Percentiles rank a stretch among this genome's conserved stretches.
Evolutionary conservation across 2,888 invertebrate species (phyloP).

Genomic region (Leptopilina drosophilae): DNA sequence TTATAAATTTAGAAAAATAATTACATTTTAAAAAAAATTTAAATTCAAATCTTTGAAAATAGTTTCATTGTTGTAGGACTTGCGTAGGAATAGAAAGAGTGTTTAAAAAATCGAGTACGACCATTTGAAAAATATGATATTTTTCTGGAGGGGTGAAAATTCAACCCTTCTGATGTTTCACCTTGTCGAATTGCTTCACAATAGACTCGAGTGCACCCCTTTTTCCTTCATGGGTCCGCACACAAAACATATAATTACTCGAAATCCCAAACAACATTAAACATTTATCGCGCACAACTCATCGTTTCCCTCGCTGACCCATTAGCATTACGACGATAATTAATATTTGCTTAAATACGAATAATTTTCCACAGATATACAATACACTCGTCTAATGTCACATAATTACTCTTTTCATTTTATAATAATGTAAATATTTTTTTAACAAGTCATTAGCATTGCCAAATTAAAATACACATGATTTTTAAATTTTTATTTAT

Average conservation of each 20-base stretch:
- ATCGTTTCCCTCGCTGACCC: slow-evolving; percentile 56
- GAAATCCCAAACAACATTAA: slow-evolving; percentile 73
- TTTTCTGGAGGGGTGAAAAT: not conserved
- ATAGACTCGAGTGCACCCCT: slow-evolving; percentile 58
- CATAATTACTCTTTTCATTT: slow-evolving; percentile 26
- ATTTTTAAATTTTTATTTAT: no score
- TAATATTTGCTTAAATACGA: slow-evolving; percentile 61
- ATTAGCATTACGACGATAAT: slow-evolving; percentile 64
- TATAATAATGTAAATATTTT: not conserved
- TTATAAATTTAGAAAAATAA: no score
- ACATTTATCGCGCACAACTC: slow-evolving; percentile 64
- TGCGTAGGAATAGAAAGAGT: no score
- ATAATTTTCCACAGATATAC: slow-evolving; percentile 3
- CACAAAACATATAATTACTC: slow-evolving; percentile 71
- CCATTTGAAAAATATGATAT: slow-evolving; percentile 47
- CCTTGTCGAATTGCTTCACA: slow-evolving; percentile 66
- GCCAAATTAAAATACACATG: no score
- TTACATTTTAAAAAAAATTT: no score
- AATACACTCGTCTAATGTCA: slow-evolving; percentile 33
- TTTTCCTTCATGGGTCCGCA: slow-evolving; percentile 51
- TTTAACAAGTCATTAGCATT: not conserved
- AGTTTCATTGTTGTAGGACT: no score
- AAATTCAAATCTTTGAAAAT: no score
- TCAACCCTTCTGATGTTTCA: slow-evolving; percentile 59
- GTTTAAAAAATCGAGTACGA: not conserved